A percentile compares a stretch with the other conserved stretches of the same genome.
Evolutionary conservation across 2,888 invertebrate species (phyloP).

Genomic region (Plagiodera versicolora): DNA sequence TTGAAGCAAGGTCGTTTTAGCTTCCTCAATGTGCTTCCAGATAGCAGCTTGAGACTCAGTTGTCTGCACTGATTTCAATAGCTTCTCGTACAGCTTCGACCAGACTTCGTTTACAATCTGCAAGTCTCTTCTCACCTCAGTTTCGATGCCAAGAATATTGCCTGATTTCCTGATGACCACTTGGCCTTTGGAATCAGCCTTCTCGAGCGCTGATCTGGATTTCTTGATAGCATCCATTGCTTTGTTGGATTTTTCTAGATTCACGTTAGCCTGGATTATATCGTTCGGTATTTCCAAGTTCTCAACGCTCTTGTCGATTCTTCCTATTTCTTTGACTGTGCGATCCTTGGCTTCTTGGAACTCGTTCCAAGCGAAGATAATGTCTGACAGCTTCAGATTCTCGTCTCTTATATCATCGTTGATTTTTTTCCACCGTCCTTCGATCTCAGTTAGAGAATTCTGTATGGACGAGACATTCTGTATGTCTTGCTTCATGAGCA

Average conservation of each 20-base stretch:
- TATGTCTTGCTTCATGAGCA: slow-evolving; percentile 80
- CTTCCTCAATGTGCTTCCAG: slow-evolving; percentile 90
- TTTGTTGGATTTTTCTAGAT: slow-evolving; percentile 75
- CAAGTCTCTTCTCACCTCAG: slow-evolving; percentile 63
- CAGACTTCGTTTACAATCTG: slow-evolving; percentile 66
- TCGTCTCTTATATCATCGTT: slow-evolving; percentile 74
- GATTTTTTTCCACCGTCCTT: slow-evolving; percentile 79
- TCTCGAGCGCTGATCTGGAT: slow-evolving; percentile 74
- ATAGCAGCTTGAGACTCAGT: slow-evolving; percentile 88
- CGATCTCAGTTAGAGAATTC: slow-evolving; percentile 74
- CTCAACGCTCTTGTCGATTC: slow-evolving; percentile 67
- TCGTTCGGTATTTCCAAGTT: slow-evolving; percentile 71
- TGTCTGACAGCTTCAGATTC: slow-evolving; percentile 71
- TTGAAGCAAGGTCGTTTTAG: slow-evolving; percentile 76
- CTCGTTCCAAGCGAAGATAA: slow-evolving; percentile 74
- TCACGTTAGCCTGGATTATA: slow-evolving; percentile 69
- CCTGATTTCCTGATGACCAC: slow-evolving; percentile 71
- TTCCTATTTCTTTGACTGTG: slow-evolving; percentile 69
- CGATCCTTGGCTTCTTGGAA: slow-evolving; percentile 73
- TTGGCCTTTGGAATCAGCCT: slow-evolving; percentile 75
- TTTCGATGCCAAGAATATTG: slow-evolving; percentile 67
- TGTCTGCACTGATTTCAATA: slow-evolving; percentile 74
- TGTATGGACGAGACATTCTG: slow-evolving; percentile 79
- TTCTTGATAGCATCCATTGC: slow-evolving; percentile 74
- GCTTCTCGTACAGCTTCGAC: slow-evolving; percentile 71